These are phyloP conservation scores for Danio choprae DNA, from an alignment of 2,797 vertebrate species.

Conservation along the genomic window DNA sequence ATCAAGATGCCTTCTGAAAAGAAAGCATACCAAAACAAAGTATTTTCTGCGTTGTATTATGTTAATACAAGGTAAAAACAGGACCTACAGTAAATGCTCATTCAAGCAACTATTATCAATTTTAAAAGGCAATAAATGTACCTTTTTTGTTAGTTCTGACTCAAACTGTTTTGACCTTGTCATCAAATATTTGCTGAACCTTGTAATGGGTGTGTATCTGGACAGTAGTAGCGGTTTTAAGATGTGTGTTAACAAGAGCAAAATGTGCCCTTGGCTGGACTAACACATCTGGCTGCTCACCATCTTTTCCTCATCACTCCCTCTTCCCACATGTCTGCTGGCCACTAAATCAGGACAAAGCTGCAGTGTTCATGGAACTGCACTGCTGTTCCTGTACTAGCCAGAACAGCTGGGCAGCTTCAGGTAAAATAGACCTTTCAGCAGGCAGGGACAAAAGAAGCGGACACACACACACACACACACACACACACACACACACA, in stretches of 20 bases:
- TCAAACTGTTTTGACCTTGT: slow-evolving; percentile 43
- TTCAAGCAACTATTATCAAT: slow-evolving; percentile 14
- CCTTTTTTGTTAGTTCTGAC: slow-evolving; percentile 24
- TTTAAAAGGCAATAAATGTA: background rate
- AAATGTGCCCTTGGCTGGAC: slow-evolving; percentile 55
- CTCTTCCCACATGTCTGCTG: slow-evolving; percentile 23
- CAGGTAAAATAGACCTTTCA: slow-evolving; percentile 56
- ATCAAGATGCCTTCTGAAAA: too few species aligned
- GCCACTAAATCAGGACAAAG: slow-evolving; percentile 60
- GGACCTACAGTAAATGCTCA: too few species aligned
- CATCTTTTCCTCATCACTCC: slow-evolving; percentile 32
- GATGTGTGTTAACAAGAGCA: slow-evolving; percentile 52
- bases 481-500: background rate
- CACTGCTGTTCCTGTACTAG: slow-evolving; percentile 34
- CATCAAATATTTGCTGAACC: slow-evolving; percentile 54
- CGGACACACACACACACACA: background rate
- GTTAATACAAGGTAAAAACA: too few species aligned
- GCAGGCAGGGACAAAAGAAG: slow-evolving; percentile 40
- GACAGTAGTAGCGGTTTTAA: slow-evolving; percentile 36
- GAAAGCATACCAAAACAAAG: too few species aligned
- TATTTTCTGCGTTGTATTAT: too few species aligned
- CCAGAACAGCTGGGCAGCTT: slow-evolving; percentile 58
- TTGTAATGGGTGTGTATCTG: slow-evolving; percentile 40
- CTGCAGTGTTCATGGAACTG: slow-evolving; percentile 55
- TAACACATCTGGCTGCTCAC: slow-evolving; percentile 51